These are phyloP conservation scores for Lepisosteus oculatus DNA, from an alignment of 2,113 vertebrate genomes.

Conservation along the genomic window DNA sequence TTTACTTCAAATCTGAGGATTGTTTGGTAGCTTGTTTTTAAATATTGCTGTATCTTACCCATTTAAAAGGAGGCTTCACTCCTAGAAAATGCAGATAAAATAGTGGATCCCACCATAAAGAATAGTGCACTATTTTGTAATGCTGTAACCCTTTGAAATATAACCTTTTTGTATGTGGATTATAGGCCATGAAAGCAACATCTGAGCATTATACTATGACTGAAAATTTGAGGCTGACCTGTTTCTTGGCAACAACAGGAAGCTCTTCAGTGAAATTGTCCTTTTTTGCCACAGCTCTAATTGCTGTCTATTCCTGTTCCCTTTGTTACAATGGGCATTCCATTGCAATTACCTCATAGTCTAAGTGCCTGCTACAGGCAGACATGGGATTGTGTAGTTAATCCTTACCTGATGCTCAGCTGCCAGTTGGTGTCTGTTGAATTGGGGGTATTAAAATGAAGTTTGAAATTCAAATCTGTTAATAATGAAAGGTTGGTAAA, in stretches of 20 bases:
- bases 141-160: constrained; percentile 1
- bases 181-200: background rate
- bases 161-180: constrained; percentile 13
- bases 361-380: background rate
- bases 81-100: too few relatives aligned
- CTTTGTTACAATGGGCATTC: constrained; percentile 35
- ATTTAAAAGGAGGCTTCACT: too few relatives aligned
- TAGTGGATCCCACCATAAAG: too few relatives aligned
- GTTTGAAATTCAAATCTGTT: too few relatives aligned
- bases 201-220: background rate
- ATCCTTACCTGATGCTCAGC: background rate
- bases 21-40: too few relatives aligned
- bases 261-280: too few relatives aligned
- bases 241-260: constrained; percentile 14
- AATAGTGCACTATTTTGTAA: background rate
- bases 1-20: too few relatives aligned
- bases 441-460: too few relatives aligned
- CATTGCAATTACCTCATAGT: constrained; percentile 35
- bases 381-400: background rate
- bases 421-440: background rate
- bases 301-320: constrained; percentile 5
- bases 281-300: too few relatives aligned
- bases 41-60: too few relatives aligned
- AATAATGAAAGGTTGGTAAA: too few relatives aligned
- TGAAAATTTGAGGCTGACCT: background rate